Conservation (phyloP, 2,888 invertebrate genomes). For the Ypsolopha sequella region DNA sequence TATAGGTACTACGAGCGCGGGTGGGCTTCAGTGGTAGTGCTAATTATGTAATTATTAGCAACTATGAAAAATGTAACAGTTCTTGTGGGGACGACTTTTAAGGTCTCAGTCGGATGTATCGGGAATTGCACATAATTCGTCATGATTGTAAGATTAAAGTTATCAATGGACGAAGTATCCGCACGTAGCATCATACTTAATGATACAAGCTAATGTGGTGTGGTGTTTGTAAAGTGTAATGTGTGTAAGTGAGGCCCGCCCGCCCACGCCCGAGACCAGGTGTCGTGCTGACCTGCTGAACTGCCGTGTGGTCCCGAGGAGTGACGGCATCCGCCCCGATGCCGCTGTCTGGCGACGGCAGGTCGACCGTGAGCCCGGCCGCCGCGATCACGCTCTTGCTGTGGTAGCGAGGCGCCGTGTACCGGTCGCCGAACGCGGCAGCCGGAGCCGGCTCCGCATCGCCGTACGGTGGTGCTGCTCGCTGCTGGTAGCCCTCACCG, state of each 20-base stretch:
- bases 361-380: constrained; percentile 90
- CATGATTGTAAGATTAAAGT: neutral
- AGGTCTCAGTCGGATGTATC: neutral
- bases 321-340: constrained; percentile 95
- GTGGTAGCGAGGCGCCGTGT: constrained; percentile 78
- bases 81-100: neutral
- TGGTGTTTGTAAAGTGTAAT: constrained; percentile 14
- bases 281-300: constrained; percentile 83
- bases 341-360: constrained; percentile 96
- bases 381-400: constrained; percentile 80
- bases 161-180: neutral
- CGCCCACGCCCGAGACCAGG: constrained; percentile 29
- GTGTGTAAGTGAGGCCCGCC: constrained; percentile 44
- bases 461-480: constrained; percentile 68
- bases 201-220: neutral
- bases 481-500: constrained; percentile 73
- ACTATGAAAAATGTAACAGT: neutral
- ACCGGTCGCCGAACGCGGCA: constrained; percentile 77
- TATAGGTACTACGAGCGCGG: constrained; percentile 7
- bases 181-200: neutral
- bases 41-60: neutral
- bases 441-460: constrained; percentile 71
- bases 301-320: constrained; percentile 88
- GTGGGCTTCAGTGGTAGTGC: constrained; percentile 9
- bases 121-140: neutral